Base-by-base conservation (phyloP, 2,113 vertebrate species). In the Oxyruncus cristatus region DNA sequence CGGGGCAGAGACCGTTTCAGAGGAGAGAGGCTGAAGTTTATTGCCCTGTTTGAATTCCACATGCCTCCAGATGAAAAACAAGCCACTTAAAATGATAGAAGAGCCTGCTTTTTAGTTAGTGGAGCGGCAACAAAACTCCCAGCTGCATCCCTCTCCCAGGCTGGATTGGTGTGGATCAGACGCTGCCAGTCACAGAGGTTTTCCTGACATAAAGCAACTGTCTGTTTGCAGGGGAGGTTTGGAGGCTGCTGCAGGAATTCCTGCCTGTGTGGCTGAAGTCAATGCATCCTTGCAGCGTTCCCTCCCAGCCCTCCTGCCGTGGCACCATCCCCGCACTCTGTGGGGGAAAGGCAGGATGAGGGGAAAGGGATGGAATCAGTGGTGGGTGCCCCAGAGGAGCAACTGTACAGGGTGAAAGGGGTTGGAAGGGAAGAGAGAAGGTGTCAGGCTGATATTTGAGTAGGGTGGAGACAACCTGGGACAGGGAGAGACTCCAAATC, bases 1-100 rank as follows among this genome's bases (percentile, higher is more conserved):
- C 56, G 81, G 84, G 56, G 83, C 47, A 93, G 47, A 91, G 42
- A 55, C 74, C 0, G 2, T 47, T 21, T 49, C 41, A 85, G 62
- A 67, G 52, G 42, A 85, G 55, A 74, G 41, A 78, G 41, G 22
- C 65, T 52, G 76, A 39, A 50, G 59, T 93, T 95, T 96, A 94
- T 65, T 44, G 83, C 80, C 59, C 79, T 87, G 65, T 12, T 86
- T 68, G 94, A 91, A 75, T 79, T 73, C 77, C 58, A 62, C 49
- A 8, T 59, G 24, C 32, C 46, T 90, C 55, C 22, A 3, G 73
- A 66, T 89, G 86, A 95, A 77, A 96, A 95, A 91, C 8, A 85
- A 93, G 55, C 55, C 89, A 47, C 80, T 95, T 85, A 68, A 87
- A 94, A 78, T 89, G 81, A 95, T 56, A 72, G 68, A 95, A 95